These are phyloP conservation scores for Glandiceps talaboti DNA, from an alignment of 53 echinoderm and acorn worm genomes.

Conservation along the genomic window DNA sequence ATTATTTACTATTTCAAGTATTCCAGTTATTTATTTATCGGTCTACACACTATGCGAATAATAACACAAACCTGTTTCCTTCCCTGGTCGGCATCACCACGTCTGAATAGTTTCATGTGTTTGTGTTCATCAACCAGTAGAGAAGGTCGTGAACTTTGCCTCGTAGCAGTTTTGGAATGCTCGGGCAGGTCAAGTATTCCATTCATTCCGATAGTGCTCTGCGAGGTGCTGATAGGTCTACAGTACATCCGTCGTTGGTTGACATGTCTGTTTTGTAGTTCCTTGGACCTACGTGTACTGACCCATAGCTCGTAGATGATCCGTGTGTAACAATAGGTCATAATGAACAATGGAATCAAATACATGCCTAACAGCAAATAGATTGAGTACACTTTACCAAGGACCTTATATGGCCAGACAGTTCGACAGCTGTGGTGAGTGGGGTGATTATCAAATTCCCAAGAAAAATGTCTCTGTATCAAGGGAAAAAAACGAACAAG, in stretches of 20 bases:
- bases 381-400: slow-evolving; percentile 24
- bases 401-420: slow-evolving; percentile 19
- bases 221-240: neutral
- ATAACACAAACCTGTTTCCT: neutral
- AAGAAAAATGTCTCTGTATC: neutral
- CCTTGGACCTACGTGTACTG: slow-evolving; percentile 8
- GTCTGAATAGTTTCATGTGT: neutral
- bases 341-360: slow-evolving; percentile 22
- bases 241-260: neutral
- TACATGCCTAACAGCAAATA: slow-evolving; percentile 32
- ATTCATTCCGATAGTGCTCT: neutral
- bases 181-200: neutral
- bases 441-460: neutral
- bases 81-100: neutral
- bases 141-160: neutral
- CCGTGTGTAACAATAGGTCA: slow-evolving; percentile 28
- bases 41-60: no score
- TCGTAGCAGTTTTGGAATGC: neutral
- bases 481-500: no score
- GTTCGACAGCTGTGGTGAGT: slow-evolving; percentile 15
- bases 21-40: no score
- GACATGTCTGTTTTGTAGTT: slow-evolving; percentile 5
- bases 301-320: slow-evolving; percentile 12
- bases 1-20: no score
- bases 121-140: neutral